phyloP scores from a whole-genome alignment of 2,113 vertebrate species.

The Lucifuga dentata region DNA sequence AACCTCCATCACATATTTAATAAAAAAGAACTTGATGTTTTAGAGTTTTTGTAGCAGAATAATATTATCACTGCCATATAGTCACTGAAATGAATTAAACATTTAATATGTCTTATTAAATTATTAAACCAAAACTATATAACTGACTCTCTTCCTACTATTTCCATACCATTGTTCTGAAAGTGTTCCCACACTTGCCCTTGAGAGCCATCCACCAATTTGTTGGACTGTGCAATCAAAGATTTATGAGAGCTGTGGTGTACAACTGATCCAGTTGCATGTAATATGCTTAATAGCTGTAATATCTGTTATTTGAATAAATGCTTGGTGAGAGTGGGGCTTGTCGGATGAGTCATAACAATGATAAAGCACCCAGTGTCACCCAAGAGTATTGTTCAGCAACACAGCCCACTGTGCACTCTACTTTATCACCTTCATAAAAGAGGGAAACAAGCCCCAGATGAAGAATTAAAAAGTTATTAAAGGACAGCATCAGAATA shows the following conservation, averaged over 20 bases:
- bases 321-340: constrained; percentile 50
- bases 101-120: constrained; percentile 9
- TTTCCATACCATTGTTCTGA: constrained; percentile 15
- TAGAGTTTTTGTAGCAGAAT: too few species aligned
- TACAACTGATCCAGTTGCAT: constrained; percentile 45
- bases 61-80: constrained; percentile 8
- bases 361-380: constrained; percentile 70
- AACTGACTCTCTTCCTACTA: not conserved
- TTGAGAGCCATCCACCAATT: constrained; percentile 50
- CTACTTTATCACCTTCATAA: constrained; percentile 59
- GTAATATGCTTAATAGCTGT: constrained; percentile 70
- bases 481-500: constrained; percentile 60
- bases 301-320: constrained; percentile 76
- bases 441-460: constrained; percentile 56
- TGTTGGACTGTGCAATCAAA: constrained; percentile 49
- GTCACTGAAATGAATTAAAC: constrained; percentile 25
- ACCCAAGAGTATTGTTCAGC: constrained; percentile 38
- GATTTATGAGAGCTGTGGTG: constrained; percentile 53
- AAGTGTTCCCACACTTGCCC: constrained; percentile 40
- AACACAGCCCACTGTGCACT: constrained; percentile 11
- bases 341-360: constrained; percentile 53
- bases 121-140: constrained; percentile 15
- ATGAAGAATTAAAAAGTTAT: constrained; percentile 74
- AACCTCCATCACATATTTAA: too few species aligned
- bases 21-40: too few species aligned